Percentiles rank a stretch among this genome's conserved stretches.
Evolutionary conservation across 2,797 vertebrate species (phyloP).

Genomic region (Tragelaphus eurycerus): DNA sequence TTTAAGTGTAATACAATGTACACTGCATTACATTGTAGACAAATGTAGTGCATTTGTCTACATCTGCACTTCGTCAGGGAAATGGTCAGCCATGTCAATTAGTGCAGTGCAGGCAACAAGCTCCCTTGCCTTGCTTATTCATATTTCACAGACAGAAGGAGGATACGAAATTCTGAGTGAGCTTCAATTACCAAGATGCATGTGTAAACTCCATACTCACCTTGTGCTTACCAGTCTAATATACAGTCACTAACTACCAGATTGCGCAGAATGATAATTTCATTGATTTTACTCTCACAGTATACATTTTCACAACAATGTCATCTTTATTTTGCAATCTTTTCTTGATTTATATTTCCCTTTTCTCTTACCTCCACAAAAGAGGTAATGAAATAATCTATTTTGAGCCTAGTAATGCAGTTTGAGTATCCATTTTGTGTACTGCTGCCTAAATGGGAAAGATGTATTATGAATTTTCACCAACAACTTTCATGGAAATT

Average conservation of each 20-base stretch:
- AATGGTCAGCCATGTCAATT: not conserved
- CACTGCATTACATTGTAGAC: too few species aligned
- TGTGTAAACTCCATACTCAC: not conserved
- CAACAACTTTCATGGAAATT: constrained; percentile 54
- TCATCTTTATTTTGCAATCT: not conserved
- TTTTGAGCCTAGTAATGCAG: constrained; percentile 23
- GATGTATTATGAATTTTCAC: not conserved
- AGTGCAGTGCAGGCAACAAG: not conserved
- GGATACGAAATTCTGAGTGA: not conserved
- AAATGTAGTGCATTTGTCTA: too few species aligned
- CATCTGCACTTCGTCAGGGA: not conserved
- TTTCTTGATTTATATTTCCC: constrained; percentile 21
- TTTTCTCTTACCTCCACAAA: constrained; percentile 34
- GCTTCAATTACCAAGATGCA: not conserved
- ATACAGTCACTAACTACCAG: not conserved
- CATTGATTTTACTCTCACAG: not conserved
- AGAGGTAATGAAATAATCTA: constrained; percentile 34
- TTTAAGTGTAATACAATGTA: not conserved
- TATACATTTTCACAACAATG: not conserved
- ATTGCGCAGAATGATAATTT: not conserved
- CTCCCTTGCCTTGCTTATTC: not conserved
- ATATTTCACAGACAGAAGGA: not conserved
- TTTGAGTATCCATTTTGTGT: not conserved
- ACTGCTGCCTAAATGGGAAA: not conserved
- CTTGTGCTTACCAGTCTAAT: not conserved